These are phyloP conservation scores for Lagocephalus sceleratus DNA, from an alignment of 2,797 vertebrate species.

Conservation along the genomic window DNA sequence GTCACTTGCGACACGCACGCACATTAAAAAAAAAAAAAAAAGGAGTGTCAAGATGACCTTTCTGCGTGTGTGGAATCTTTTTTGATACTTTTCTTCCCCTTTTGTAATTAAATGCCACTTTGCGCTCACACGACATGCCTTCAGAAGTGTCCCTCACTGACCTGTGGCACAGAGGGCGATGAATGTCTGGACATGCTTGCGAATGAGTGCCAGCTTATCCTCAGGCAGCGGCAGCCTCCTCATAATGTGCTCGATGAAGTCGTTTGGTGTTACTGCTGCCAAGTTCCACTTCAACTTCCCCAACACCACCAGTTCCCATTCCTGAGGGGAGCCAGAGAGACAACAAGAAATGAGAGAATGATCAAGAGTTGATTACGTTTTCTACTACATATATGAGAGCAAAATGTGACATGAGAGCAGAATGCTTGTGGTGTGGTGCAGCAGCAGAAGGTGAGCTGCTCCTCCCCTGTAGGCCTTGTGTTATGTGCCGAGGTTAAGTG, in stretches of 20 bases:
- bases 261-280: slow-evolving; percentile 89
- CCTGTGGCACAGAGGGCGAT: slow-evolving; percentile 96
- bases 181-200: slow-evolving; percentile 95
- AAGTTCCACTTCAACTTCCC: slow-evolving; percentile 99
- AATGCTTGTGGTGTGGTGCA: background rate
- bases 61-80: background rate
- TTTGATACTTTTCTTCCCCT: background rate
- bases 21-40: slow-evolving; percentile 1
- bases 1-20: slow-evolving; percentile 35
- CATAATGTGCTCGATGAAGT: slow-evolving; percentile 96
- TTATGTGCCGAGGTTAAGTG: background rate
- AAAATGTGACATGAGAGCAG: no score
- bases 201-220: slow-evolving; percentile 90
- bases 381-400: no score
- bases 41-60: background rate
- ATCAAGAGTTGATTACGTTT: slow-evolving; percentile 4
- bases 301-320: slow-evolving; percentile 96
- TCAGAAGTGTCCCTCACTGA: slow-evolving; percentile 73
- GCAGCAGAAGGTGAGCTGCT: background rate
- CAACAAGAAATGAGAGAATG: slow-evolving; percentile 3
- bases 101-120: background rate
- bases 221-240: slow-evolving; percentile 87
- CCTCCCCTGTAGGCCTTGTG: no score
- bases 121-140: slow-evolving; percentile 54
- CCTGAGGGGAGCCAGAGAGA: slow-evolving; percentile 64